Evolutionary conservation across 37 sponge, comb jelly and placozoan species (phyloP).

Genomic region (Mnemiopsis leidyi): DNA sequence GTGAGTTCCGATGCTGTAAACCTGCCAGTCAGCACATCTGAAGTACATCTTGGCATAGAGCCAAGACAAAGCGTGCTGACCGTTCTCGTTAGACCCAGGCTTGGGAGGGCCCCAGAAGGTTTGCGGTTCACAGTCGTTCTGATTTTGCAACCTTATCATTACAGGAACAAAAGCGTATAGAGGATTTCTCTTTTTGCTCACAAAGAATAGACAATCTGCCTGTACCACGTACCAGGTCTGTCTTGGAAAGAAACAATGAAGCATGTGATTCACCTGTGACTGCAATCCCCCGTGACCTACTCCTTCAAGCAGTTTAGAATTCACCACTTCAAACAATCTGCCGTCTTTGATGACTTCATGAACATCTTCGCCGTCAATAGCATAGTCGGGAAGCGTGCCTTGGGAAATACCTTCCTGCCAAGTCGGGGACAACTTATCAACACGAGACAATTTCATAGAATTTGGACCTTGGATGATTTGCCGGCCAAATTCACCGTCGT

Average conservation of each 20-base stretch:
- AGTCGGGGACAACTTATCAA: background rate
- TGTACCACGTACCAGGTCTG: slow-evolving; percentile 17
- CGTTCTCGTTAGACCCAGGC: background rate
- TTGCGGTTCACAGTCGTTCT: background rate
- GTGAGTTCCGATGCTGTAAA: background rate
- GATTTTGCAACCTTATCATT: background rate
- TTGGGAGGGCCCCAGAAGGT: slow-evolving; percentile 18
- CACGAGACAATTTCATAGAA: background rate
- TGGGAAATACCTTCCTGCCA: background rate
- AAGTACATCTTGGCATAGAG: slow-evolving; percentile 16
- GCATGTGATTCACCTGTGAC: too few relatives aligned
- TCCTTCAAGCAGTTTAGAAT: background rate
- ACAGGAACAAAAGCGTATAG: background rate
- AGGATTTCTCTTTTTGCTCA: background rate
- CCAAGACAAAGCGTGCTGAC: background rate
- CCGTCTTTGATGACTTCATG: background rate
- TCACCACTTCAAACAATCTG: background rate
- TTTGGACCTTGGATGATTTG: background rate
- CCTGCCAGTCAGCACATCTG: slow-evolving; percentile 26
- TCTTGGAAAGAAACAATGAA: too few relatives aligned
- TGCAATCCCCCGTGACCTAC: background rate
- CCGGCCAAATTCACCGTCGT: background rate
- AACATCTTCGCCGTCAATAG: slow-evolving; percentile 27
- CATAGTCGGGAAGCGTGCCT: background rate
- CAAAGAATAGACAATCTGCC: background rate